Base-by-base conservation (phyloP, 2,888 invertebrate species). In the Hetaerina titia region DNA sequence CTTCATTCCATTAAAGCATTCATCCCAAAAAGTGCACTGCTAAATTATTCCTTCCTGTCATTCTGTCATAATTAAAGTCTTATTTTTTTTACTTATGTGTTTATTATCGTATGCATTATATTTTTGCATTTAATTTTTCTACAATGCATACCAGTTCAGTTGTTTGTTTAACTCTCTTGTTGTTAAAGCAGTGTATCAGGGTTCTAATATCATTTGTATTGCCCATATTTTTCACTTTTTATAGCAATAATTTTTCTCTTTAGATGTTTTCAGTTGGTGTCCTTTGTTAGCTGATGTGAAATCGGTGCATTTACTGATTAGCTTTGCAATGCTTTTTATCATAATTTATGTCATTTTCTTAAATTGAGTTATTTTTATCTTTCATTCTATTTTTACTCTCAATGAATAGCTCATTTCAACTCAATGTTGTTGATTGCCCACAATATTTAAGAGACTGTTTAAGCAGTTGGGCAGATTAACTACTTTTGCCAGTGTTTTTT, bases 201-300 rank as follows among this genome's bases (percentile, higher is more conserved):
- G 11, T 31, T 81, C 7, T 31, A 81, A 31, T 31, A 81, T 81
- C 13, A 31, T 81, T 81, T 81, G 31, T 81, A 25, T 31, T 31
- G 31, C n/a, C 57, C 25, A 17, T 88, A 45, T 19, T 89, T 89
- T 89, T 56, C 57, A 89, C 57, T 89, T 89, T 69, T 92, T 92
- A 56, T 56, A 92, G 92, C 64, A 56, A 69, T 64, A 69, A 69
- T 69, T 92, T 92, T 45, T 92, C 63, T 22, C 19, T 69, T 64
- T 92, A 56, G 45, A 92, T 69, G 56, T 74, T 92, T 92, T 64
- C 64, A 92, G 69, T 57, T 92, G 45, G 19, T 92, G 69, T 92
- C 92, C 69, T 92, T 92, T 64, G 69, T 69, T 56, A 56, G 69
- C 56, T 56, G 69, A 92, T 69, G 45, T 74, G 56, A 92, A 74